Evolutionary conservation across 2,888 invertebrate species (phyloP).

Genomic region (Halocaridina rubra): DNA sequence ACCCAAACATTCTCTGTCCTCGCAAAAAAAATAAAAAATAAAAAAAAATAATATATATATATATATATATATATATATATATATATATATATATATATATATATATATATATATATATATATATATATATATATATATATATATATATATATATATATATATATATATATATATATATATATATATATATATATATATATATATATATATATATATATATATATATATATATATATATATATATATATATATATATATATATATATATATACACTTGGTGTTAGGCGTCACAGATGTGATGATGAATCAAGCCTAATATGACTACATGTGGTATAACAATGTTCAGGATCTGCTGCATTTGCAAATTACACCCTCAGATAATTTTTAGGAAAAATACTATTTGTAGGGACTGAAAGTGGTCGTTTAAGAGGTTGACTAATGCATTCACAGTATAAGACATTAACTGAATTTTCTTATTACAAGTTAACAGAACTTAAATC

Average conservation of each 20-base stretch:
- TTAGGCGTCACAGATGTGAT: too few species aligned
- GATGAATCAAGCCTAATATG: too few species aligned
- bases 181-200: not conserved
- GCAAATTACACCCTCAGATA: too few species aligned
- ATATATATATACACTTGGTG: too few species aligned
- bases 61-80: slow-evolving; percentile 33
- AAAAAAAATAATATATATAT: slow-evolving; percentile 3
- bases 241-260: not conserved
- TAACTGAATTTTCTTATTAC: too few species aligned
- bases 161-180: not conserved
- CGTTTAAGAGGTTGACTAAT: too few species aligned
- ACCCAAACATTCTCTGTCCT: not conserved
- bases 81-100: slow-evolving; percentile 36
- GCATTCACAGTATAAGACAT: too few species aligned
- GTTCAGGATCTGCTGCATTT: too few species aligned
- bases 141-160: not conserved
- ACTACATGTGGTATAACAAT: too few species aligned
- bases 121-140: slow-evolving; percentile 17
- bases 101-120: slow-evolving; percentile 14
- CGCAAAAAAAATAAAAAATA: not conserved
- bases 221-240: not conserved
- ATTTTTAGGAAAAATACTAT: too few species aligned
- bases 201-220: not conserved
- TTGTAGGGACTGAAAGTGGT: too few species aligned
- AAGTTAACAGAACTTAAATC: too few species aligned